phyloP scores from a whole-genome alignment of 1,140 invertebrate genomes.

The Rhopalosiphum padi region DNA sequence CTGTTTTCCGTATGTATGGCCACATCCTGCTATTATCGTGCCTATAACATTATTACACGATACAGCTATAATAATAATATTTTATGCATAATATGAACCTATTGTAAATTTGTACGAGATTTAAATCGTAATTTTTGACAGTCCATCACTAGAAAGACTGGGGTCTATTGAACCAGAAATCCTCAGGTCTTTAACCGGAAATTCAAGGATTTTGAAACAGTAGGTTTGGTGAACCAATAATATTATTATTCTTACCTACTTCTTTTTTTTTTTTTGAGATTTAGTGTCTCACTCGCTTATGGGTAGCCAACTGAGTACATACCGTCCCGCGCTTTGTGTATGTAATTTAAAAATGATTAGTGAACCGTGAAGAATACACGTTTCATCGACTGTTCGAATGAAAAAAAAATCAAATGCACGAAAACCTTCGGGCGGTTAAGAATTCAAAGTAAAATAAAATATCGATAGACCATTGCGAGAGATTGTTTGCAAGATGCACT shows the following conservation, averaged over 20 bases:
- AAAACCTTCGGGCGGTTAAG: constrained; percentile 31
- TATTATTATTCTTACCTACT: not conserved
- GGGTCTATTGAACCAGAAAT: constrained; percentile 43
- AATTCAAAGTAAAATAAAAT: constrained; percentile 41
- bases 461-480: constrained; percentile 22
- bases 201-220: constrained; percentile 21
- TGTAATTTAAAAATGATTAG: constrained; percentile 57
- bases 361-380: constrained; percentile 56
- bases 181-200: constrained; percentile 39
- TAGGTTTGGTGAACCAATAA: constrained; percentile 18
- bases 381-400: constrained; percentile 29
- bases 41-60: not conserved
- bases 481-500: constrained; percentile 13
- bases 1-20: constrained; percentile 49
- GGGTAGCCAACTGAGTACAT: constrained; percentile 33
- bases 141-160: not conserved
- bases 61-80: not conserved
- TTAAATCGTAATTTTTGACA: constrained; percentile 21
- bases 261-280: constrained; percentile 31
- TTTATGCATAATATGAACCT: not conserved
- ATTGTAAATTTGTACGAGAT: not conserved
- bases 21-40: constrained; percentile 27
- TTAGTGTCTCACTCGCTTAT: constrained; percentile 11
- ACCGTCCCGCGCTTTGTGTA: constrained; percentile 16
- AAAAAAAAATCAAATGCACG: constrained; percentile 47